Conservation (phyloP, 2,888 invertebrate genomes). For the Drosophila mayaguana region DNA sequence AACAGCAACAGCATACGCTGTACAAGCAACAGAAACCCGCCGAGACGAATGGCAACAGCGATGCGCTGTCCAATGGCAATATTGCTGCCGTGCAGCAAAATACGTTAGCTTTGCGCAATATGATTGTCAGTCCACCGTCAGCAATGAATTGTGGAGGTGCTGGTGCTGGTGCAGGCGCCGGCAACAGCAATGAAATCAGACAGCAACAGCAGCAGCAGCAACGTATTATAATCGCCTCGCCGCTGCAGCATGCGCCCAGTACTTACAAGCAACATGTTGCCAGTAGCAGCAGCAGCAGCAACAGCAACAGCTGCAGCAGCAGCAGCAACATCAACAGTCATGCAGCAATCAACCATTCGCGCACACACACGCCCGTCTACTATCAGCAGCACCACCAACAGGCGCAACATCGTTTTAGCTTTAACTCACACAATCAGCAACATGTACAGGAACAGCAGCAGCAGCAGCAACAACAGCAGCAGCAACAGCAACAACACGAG, state of each 20-base stretch:
- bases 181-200: conserved; percentile 65
- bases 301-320: conserved; percentile 49
- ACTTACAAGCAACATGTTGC: conserved; percentile 79
- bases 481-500: conserved; percentile 50
- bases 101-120: conserved; percentile 59
- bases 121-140: conserved; percentile 66
- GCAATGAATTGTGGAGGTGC: conserved; percentile 54
- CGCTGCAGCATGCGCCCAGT: conserved; percentile 69
- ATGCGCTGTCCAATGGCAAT: conserved; percentile 73
- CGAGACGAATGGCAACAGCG: conserved; percentile 67
- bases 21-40: conserved; percentile 72
- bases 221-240: conserved; percentile 72
- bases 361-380: conserved; percentile 67
- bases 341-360: conserved; percentile 65
- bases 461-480: conserved; percentile 42
- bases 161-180: conserved; percentile 68
- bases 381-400: conserved; percentile 62
- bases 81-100: conserved; percentile 70
- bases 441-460: conserved; percentile 68
- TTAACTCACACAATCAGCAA: conserved; percentile 76
- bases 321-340: conserved; percentile 46
- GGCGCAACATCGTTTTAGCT: conserved; percentile 74
- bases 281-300: conserved; percentile 39
- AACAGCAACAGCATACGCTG: conserved; percentile 49
- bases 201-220: conserved; percentile 58